Evolutionary conservation across 2,113 vertebrate genomes (phyloP).

Genomic region (Phycodurus eques): DNA sequence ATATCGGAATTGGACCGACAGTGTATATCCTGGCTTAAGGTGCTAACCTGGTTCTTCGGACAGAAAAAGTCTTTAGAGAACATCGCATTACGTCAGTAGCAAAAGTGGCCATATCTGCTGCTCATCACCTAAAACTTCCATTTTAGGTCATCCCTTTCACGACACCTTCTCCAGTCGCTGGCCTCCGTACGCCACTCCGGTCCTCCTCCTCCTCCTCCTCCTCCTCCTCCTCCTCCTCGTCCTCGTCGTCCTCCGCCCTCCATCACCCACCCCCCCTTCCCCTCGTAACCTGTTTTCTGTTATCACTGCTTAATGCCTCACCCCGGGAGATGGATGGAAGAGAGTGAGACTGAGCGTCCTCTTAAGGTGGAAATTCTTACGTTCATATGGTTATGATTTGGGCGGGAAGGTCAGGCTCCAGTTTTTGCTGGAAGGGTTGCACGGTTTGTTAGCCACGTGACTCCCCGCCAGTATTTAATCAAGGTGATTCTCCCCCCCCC

Average conservation of each 20-base stretch:
- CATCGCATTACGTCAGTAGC: slow-evolving; percentile 49
- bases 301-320: slow-evolving; percentile 95
- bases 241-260: slow-evolving; percentile 42
- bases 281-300: slow-evolving; percentile 93
- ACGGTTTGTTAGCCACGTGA: slow-evolving; percentile 85
- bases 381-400: slow-evolving; percentile 99
- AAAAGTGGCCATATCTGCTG: slow-evolving; percentile 84
- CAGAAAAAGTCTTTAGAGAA: not conserved
- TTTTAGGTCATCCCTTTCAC: slow-evolving; percentile 88
- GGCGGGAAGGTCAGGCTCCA: slow-evolving; percentile 86
- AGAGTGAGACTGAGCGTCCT: slow-evolving; percentile 65
- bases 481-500: slow-evolving; percentile 83
- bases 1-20: not conserved
- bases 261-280: slow-evolving; percentile 66
- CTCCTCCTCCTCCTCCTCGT: slow-evolving; percentile 29
- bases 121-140: slow-evolving; percentile 85
- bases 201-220: slow-evolving; percentile 56
- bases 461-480: slow-evolving; percentile 91
- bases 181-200: slow-evolving; percentile 58
- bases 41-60: not conserved
- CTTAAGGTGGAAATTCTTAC: slow-evolving; percentile 81
- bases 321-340: slow-evolving; percentile 82
- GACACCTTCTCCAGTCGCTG: slow-evolving; percentile 67
- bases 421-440: slow-evolving; percentile 77
- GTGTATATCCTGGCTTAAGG: not conserved